A percentile compares a stretch with the other conserved stretches of the same genome.
Evolutionary conservation across 1,140 invertebrate species (phyloP).

Genomic region (Latrodectus geometricus): DNA sequence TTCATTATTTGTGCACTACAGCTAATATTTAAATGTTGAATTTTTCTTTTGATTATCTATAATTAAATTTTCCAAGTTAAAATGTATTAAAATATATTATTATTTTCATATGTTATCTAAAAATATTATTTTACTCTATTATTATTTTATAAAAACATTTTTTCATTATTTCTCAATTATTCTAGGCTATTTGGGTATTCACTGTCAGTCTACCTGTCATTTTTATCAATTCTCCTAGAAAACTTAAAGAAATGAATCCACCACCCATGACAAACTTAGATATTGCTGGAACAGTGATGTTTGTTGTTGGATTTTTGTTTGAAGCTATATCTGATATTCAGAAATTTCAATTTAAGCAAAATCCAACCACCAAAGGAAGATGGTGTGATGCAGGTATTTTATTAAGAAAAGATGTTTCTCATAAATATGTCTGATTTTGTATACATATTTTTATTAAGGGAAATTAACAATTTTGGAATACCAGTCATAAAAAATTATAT

Average conservation of each 20-base stretch:
- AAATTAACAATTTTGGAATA: no score
- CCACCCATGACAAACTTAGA: constrained; percentile 84
- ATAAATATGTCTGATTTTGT: no score
- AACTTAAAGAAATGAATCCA: constrained; percentile 73
- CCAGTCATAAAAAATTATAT: no score
- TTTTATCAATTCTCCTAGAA: constrained; percentile 88
- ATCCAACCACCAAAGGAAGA: constrained; percentile 86
- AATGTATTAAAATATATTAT: not conserved
- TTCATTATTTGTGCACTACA: no score
- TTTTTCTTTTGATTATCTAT: no score
- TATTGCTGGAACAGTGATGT: constrained; percentile 85
- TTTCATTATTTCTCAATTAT: constrained; percentile 47
- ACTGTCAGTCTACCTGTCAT: constrained; percentile 90
- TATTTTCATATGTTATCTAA: not conserved
- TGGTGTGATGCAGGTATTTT: constrained; percentile 84
- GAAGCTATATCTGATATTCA: constrained; percentile 92
- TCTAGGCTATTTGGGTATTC: constrained; percentile 92
- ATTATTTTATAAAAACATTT: not conserved
- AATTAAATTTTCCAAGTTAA: no score
- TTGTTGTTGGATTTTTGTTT: constrained; percentile 83
- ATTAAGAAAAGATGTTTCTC: no score
- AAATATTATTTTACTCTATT: not conserved
- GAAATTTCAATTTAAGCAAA: constrained; percentile 88
- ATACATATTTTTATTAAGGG: no score
- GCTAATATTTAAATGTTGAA: no score